Evolutionary conservation across 2,797 vertebrate genomes (phyloP).

Genomic region (Gobionotothen gibberifrons): DNA sequence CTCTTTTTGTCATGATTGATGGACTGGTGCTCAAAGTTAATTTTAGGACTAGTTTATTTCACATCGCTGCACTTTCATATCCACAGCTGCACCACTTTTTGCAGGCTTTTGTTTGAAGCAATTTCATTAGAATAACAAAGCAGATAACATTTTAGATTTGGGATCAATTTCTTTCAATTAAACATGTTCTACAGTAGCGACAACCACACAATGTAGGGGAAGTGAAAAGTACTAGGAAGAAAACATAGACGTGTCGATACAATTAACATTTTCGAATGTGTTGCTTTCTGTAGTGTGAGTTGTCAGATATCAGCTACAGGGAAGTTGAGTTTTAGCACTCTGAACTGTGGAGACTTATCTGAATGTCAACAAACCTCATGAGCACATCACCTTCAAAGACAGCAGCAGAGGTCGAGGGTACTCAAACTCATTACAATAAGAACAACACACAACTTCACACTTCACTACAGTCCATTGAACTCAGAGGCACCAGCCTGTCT

Average conservation of each 20-base stretch:
- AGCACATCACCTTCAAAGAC: constrained; percentile 36
- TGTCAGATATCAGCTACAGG: constrained; percentile 18
- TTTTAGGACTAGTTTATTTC: not conserved
- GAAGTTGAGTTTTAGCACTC: constrained; percentile 15
- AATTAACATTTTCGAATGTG: constrained; percentile 7
- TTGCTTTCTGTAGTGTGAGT: constrained; percentile 35
- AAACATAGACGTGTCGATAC: constrained; percentile 28
- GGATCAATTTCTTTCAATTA: constrained; percentile 6
- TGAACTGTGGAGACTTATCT: not conserved
- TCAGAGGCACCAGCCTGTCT: constrained; percentile 32
- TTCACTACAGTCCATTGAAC: constrained; percentile 4
- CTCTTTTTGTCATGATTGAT: not conserved
- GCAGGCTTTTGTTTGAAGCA: constrained; percentile 13
- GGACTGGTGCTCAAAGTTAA: not conserved
- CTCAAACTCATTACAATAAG: constrained; percentile 15
- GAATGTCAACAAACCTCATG: constrained; percentile 9
- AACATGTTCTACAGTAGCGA: not conserved
- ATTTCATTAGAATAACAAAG: constrained; percentile 13
- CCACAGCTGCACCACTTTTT: not conserved
- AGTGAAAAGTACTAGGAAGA: not conserved
- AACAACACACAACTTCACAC: not conserved
- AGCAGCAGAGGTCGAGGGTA: constrained; percentile 1
- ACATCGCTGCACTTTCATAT: not conserved
- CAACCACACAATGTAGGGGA: not conserved
- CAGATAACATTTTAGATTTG: constrained; percentile 2